These are phyloP conservation scores for Taurulus bubalis DNA, from an alignment of 2,113 vertebrate genomes.

Conservation along the genomic window DNA sequence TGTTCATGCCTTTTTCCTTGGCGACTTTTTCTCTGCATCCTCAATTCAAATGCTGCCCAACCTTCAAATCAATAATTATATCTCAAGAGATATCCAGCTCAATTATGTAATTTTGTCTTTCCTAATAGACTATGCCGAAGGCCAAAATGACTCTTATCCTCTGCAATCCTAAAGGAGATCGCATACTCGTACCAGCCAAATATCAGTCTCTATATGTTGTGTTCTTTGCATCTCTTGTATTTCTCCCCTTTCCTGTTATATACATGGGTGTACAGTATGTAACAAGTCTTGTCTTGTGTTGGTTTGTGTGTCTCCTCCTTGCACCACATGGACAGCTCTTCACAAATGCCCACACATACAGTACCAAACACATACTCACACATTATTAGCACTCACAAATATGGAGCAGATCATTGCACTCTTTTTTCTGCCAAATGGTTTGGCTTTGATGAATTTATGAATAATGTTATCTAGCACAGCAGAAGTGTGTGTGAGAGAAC, in stretches of 20 bases:
- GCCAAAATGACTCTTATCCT: conserved; percentile 4
- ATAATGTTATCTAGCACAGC: neutral
- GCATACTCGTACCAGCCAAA: neutral
- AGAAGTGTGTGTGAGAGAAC: neutral
- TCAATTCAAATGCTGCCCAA: conserved; percentile 1
- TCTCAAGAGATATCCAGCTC: conserved; percentile 2
- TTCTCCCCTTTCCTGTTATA: neutral
- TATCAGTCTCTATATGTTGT: neutral
- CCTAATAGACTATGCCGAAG: neutral
- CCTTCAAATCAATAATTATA: conserved; percentile 16
- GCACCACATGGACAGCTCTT: conserved; percentile 13
- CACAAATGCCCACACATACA: neutral
- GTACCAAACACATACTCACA: neutral
- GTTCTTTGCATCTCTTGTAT: neutral
- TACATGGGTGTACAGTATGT: neutral
- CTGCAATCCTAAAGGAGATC: conserved; percentile 3
- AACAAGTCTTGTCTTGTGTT: conserved; percentile 8
- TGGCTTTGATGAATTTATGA: neutral
- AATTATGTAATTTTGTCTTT: neutral
- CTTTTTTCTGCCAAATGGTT: neutral
- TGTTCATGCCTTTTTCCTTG: neutral
- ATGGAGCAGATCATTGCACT: neutral
- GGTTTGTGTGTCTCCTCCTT: neutral
- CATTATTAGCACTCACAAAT: neutral
- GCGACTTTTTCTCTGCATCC: neutral